Base-by-base conservation (phyloP, 2,888 invertebrate species). In the Tinea semifulvella region DNA sequence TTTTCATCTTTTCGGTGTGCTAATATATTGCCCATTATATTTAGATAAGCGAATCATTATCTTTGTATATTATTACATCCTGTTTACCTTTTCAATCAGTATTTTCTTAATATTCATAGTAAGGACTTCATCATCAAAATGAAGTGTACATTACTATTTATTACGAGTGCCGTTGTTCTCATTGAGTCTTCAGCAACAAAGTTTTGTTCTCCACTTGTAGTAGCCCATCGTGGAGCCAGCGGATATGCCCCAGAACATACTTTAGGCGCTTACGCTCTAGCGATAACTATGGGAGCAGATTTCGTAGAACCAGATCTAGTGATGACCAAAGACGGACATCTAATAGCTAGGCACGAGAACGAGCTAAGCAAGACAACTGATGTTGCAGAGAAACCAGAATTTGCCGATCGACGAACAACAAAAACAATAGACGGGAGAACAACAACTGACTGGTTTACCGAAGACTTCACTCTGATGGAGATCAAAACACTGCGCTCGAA, bases 271-370 rank as follows among this genome's bases (percentile, higher is more conserved):
- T 47, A 47, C 17, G 44, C 47, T n/a, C 17, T 47, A 11, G 47
- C 47, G n/a, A 45, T 47, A 18, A 47, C 47, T 3, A 45, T 47
- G 47, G 47, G 47, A 6, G 45, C 47, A 8, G 47, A 47, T 31
- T 47, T 40, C 28, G 38, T 47, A n/a, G 47, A 47, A 27, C 47
- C 47, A 8, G 47, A 47, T 16, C 44, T 47, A 11, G 47, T 47
- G 19, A 47, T 47, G 42, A 45, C 45, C 14, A 45, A 20, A 6
- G 47, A 47, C 28, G 47, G 47, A 5, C 43, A 45, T 28, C 18
- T 47, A 2, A 31, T 47, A n/a, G 44, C 47, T 1, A 19, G 47
- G 28, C 47, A 47, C 26, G 47, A 47, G 6, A 47, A 45, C 17
- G 47, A 45, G 22, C 18, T 47, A 10, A 16, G 44, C 11, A 7